Percentiles rank a stretch among this genome's conserved stretches.
phyloP scores from a whole-genome alignment of 92 coral and sea anemone genomes.

The Epizoanthus stellaris region DNA sequence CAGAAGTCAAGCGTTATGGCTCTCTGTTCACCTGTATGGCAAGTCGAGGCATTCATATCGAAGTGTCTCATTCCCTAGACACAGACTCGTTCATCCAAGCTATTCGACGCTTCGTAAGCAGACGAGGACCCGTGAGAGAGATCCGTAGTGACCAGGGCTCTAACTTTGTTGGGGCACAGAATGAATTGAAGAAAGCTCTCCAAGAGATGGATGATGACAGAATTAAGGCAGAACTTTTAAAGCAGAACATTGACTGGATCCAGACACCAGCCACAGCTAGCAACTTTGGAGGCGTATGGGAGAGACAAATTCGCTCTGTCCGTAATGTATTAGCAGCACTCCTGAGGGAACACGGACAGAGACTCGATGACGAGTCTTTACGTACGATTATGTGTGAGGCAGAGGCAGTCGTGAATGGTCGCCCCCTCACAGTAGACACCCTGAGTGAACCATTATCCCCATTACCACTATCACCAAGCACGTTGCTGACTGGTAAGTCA shows the following conservation, averaged over 20 bases:
- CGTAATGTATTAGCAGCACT: conserved; percentile 57
- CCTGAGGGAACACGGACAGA: conserved; percentile 48
- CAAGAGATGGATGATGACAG: conserved; percentile 11
- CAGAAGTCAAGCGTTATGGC: conserved; percentile 23
- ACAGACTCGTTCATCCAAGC: conserved; percentile 40
- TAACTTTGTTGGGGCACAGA: conserved; percentile 31
- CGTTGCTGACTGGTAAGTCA: conserved; percentile 64
- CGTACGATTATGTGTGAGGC: conserved; percentile 64
- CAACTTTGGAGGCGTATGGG: conserved; percentile 59
- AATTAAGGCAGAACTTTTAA: conserved; percentile 55
- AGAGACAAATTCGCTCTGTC: conserved; percentile 58
- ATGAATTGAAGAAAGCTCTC: conserved; percentile 8
- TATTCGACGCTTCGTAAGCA: conserved; percentile 3
- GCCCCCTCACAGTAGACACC: conserved; percentile 65
- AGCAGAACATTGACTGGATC: conserved; percentile 57
- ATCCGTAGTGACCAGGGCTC: conserved; percentile 32
- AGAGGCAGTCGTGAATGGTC: conserved; percentile 51
- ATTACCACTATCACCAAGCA: conserved; percentile 61
- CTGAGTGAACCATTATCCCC: conserved; percentile 54
- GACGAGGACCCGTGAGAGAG: conserved; percentile 19
- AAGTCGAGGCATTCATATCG: conserved; percentile 37
- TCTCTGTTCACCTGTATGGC: conserved; percentile 10
- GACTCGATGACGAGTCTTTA: conserved; percentile 38
- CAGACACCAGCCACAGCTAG: conserved; percentile 52
- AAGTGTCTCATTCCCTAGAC: conserved; percentile 28